A percentile compares a stretch with the other conserved stretches of the same genome.
These are phyloP conservation scores for Phalacrocorax carbo DNA, from an alignment of 2,113 vertebrate species.

Conservation along the genomic window DNA sequence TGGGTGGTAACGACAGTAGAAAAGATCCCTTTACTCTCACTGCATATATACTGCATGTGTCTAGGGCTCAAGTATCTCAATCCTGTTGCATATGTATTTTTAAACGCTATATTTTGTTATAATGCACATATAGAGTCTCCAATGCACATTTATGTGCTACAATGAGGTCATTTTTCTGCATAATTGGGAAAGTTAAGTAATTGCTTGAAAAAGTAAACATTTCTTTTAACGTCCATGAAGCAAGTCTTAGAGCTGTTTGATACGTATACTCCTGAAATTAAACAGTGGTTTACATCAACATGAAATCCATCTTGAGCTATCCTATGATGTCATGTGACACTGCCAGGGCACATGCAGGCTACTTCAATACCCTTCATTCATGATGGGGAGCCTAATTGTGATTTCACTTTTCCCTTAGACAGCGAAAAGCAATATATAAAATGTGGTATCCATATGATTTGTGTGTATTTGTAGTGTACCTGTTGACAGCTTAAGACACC, in stretches of 20 bases:
- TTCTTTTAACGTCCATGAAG: conserved; percentile 57
- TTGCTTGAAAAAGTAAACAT: conserved; percentile 75
- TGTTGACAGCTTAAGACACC: conserved; percentile 53
- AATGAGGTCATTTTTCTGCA: conserved; percentile 73
- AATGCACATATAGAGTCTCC: conserved; percentile 36
- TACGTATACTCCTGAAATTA: conserved; percentile 58
- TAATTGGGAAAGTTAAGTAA: conserved; percentile 74
- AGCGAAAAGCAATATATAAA: conserved; percentile 38
- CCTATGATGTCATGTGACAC: conserved; percentile 66
- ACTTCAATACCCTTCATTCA: conserved; percentile 72
- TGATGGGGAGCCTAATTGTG: conserved; percentile 43
- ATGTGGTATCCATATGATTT: conserved; percentile 61
- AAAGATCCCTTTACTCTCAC: background rate
- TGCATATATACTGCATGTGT: background rate
- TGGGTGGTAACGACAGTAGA: background rate
- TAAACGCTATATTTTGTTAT: conserved; percentile 43
- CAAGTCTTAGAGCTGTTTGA: conserved; percentile 62
- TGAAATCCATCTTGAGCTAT: conserved; percentile 69
- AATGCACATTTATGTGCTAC: conserved; percentile 36
- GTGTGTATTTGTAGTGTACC: conserved; percentile 43
- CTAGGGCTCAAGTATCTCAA: background rate
- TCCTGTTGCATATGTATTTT: conserved; percentile 26
- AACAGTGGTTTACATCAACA: conserved; percentile 58
- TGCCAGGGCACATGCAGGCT: background rate
- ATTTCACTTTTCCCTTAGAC: conserved; percentile 65